Evolutionary conservation across 2,888 invertebrate genomes (phyloP).

Genomic region (Tenthredo mesomela): DNA sequence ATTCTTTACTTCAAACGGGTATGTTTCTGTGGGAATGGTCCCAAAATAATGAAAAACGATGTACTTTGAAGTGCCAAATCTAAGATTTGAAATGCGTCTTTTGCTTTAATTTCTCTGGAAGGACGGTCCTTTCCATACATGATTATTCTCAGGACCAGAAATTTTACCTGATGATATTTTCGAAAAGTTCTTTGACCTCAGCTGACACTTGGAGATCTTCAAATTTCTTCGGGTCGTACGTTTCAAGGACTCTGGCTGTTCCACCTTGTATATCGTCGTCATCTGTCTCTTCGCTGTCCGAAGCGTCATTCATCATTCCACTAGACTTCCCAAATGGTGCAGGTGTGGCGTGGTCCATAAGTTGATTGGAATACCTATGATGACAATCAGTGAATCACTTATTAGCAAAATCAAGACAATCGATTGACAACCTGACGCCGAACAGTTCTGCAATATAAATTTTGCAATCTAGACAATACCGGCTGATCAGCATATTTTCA

Average conservation of each 20-base stretch:
- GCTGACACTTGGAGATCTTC: conserved; percentile 89
- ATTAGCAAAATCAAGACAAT: background rate
- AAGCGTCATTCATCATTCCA: conserved; percentile 69
- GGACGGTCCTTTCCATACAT: background rate
- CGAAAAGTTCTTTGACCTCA: conserved; percentile 95
- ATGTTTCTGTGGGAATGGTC: background rate
- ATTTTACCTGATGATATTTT: conserved; percentile 91
- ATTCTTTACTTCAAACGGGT: background rate
- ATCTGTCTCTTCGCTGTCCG: conserved; percentile 74
- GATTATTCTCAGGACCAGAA: background rate
- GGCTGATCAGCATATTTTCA: too few species aligned
- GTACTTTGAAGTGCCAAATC: conserved; percentile 6
- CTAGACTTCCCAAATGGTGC: conserved; percentile 61
- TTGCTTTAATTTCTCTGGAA: too few species aligned
- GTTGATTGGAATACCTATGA: conserved; percentile 28
- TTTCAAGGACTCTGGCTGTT: conserved; percentile 64
- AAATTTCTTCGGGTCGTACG: conserved; percentile 91
- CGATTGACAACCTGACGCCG: background rate
- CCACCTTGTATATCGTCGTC: conserved; percentile 71
- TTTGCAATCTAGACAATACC: too few species aligned
- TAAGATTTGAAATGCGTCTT: too few species aligned
- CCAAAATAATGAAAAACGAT: background rate
- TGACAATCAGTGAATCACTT: background rate
- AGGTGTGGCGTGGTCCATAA: conserved; percentile 14
- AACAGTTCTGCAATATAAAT: too few species aligned